Conservation (phyloP, 2,797 vertebrate genomes). For the Pangasius larnaudii region DNA sequence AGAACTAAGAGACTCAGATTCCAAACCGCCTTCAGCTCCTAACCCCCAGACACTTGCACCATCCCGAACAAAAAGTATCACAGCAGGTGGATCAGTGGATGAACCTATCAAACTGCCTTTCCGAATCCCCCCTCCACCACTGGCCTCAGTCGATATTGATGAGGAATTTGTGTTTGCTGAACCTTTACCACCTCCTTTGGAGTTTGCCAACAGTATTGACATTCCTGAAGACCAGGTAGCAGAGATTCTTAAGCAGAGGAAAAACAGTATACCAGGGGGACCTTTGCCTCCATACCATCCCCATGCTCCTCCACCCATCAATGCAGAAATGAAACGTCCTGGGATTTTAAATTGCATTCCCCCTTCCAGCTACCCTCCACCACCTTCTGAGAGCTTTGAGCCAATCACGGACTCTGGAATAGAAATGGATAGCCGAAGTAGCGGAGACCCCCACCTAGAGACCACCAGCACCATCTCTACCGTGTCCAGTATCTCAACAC, state of each 20-base stretch:
- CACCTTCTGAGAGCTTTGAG: conserved; percentile 84
- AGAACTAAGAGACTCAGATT: conserved; percentile 76
- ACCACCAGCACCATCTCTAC: conserved; percentile 97
- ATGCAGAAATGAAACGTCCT: conserved; percentile 74
- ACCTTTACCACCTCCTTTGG: conserved; percentile 93
- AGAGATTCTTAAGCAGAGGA: conserved; percentile 84
- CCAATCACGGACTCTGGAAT: conserved; percentile 90
- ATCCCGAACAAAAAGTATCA: conserved; percentile 80
- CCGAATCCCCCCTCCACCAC: conserved; percentile 90
- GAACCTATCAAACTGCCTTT: conserved; percentile 90
- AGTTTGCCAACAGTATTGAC: conserved; percentile 98
- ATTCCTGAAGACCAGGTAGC: conserved; percentile 89
- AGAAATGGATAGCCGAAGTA: conserved; percentile 90
- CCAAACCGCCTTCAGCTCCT: conserved; percentile 66
- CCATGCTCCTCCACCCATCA: conserved; percentile 67
- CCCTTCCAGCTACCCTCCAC: conserved; percentile 83
- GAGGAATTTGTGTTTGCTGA: conserved; percentile 96
- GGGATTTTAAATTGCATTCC: conserved; percentile 84
- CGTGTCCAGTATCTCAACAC: conserved; percentile 92
- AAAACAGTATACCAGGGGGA: conserved; percentile 66
- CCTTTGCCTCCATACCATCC: conserved; percentile 74
- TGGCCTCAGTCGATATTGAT: conserved; percentile 92
- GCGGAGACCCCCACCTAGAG: conserved; percentile 93
- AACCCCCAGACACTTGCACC: conserved; percentile 64
- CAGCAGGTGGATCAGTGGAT: conserved; percentile 83